A percentile compares a stretch with the other conserved stretches of the same genome.
These are phyloP conservation scores for Gonioctena quinquepunctata DNA, from an alignment of 1,140 invertebrate genomes.

Conservation along the genomic window DNA sequence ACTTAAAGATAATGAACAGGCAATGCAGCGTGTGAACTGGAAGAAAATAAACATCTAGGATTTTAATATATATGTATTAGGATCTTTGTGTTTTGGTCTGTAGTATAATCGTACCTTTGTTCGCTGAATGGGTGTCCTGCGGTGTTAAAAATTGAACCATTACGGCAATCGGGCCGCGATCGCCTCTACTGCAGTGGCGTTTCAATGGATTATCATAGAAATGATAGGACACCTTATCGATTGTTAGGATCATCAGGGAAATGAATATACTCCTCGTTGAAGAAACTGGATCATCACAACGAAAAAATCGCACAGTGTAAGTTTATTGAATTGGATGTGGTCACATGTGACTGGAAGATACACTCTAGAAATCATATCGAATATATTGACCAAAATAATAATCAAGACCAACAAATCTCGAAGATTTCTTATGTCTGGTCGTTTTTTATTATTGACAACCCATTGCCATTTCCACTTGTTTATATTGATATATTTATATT, in stretches of 20 bases:
- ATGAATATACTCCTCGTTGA: too few relatives aligned
- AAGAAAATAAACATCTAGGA: constrained; percentile 50
- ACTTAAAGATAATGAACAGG: constrained; percentile 36
- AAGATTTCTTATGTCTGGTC: too few relatives aligned
- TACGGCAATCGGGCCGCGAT: constrained; percentile 47
- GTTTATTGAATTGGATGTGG: too few relatives aligned
- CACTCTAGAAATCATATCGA: too few relatives aligned
- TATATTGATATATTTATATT: too few relatives aligned
- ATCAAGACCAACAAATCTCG: too few relatives aligned
- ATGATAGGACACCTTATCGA: not conserved
- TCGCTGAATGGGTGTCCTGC: constrained; percentile 51
- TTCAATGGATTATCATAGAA: not conserved
- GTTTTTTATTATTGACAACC: too few relatives aligned
- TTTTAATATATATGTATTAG: constrained; percentile 55
- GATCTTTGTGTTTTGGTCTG: constrained; percentile 47
- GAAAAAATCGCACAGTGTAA: too few relatives aligned
- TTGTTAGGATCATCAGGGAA: not conserved
- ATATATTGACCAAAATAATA: too few relatives aligned
- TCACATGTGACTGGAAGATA: too few relatives aligned
- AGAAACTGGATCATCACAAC: too few relatives aligned
- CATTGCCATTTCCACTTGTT: too few relatives aligned
- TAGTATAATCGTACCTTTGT: constrained; percentile 51
- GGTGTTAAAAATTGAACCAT: constrained; percentile 55
- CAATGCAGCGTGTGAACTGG: constrained; percentile 43
- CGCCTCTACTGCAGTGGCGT: constrained; percentile 12